Evolutionary conservation across 2,888 invertebrate species (phyloP).

Genomic region (Calliphora vomitoria): DNA sequence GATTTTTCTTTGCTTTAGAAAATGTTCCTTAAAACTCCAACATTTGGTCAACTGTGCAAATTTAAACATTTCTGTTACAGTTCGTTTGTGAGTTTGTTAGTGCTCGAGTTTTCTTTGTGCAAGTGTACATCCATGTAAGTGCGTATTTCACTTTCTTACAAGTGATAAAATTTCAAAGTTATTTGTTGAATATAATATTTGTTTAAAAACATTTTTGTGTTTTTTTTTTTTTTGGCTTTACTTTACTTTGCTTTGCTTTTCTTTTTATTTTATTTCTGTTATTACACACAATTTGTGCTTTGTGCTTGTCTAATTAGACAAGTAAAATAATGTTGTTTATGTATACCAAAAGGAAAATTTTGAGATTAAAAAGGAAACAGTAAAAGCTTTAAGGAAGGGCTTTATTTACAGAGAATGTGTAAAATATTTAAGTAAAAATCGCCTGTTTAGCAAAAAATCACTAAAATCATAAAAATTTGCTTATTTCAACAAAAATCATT

Average conservation of each 20-base stretch:
- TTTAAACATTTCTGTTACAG: background rate
- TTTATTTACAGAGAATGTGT: too few relatives aligned
- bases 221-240: too few relatives aligned
- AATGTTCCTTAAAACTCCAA: too few relatives aligned
- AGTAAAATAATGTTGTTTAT: constrained; percentile 53
- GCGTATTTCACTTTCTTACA: constrained; percentile 28
- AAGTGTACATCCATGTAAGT: background rate
- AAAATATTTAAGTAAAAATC: too few relatives aligned
- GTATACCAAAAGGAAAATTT: background rate
- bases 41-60: too few relatives aligned
- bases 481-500: too few relatives aligned
- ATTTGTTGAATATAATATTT: constrained; percentile 40
- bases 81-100: background rate
- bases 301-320: constrained; percentile 35
- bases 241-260: background rate
- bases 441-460: too few relatives aligned
- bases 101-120: background rate
- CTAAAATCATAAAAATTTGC: background rate
- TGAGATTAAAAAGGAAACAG: background rate
- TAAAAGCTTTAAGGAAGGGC: background rate
- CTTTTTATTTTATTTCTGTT: background rate
- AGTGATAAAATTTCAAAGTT: constrained; percentile 53
- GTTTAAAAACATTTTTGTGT: background rate
- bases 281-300: constrained; percentile 38
- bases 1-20: too few relatives aligned